Base-by-base conservation (phyloP, 2,888 invertebrate species). In the Caenorhabditis macrosperma region DNA sequence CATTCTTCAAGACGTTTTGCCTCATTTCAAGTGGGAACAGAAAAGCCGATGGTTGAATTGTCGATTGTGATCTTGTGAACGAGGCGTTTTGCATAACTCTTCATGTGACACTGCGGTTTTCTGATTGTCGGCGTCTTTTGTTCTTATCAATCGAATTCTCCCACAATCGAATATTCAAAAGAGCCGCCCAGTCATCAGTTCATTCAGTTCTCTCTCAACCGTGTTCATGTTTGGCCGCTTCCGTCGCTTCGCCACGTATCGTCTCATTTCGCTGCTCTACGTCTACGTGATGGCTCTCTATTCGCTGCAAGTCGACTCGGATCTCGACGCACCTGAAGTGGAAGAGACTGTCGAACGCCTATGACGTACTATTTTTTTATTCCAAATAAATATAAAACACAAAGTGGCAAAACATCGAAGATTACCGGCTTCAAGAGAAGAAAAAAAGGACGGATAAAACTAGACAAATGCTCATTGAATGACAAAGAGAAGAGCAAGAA, bases 201-300 rank as follows among this genome's bases (percentile, higher is more conserved):
- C n/a, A n/a, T n/a, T n/a, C n/a, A n/a, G n/a, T n/a, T n/a, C n/a
- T 20, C 48, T 20, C 24, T 24, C 48, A 17, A 12, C 2, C 48
- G 46, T 33, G 5, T 33, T 2, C 17, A 71, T 71, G 71, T 63
- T 71, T 26, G 71, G 71, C 9, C 71, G 71, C 1, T 71, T 71
- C 26, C 71, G 71, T 22, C 61, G 61, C 26, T 61, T 61, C n/a
- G 61, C 71, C 55, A 71, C 61, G n/a, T 71, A 46, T 35, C 71
- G 71, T 26, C 46, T 71, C 2, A 71, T 71, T 55, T 71, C 71
- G 4, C 44, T 71, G 15, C 33, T 61, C 30, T 71, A 71, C 15
- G 35, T 71, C 24, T 71, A 71, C 20, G 46, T 71, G 24, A 60
- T 60, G 54, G 71, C 71, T 41, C 61, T 61, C 1, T 71, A 71